Evolutionary conservation across 1,140 invertebrate genomes (phyloP).

Genomic region (Ridgeia piscesae): DNA sequence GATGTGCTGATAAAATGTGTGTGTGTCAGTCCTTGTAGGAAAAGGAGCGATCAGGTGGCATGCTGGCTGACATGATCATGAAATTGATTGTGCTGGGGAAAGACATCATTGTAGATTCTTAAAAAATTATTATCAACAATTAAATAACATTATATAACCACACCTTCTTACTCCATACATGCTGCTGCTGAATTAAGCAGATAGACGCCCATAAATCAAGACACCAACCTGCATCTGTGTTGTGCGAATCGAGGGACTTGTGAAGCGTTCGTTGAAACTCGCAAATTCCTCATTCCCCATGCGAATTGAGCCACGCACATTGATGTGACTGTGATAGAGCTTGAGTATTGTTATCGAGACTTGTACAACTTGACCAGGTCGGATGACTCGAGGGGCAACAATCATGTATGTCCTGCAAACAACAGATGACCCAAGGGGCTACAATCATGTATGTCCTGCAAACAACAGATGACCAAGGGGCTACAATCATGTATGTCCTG

Average conservation of each 20-base stretch:
- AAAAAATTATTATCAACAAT: background rate
- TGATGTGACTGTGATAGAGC: slow-evolving; percentile 8
- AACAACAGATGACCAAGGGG: too few relatives aligned
- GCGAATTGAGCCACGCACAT: slow-evolving; percentile 11
- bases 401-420: slow-evolving; percentile 26
- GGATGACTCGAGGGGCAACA: slow-evolving; percentile 21
- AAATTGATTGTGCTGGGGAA: background rate
- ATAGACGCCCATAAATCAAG: background rate
- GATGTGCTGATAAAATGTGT: too few relatives aligned
- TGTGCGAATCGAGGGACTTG: background rate
- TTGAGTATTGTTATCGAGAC: slow-evolving; percentile 22
- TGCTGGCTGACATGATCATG: too few relatives aligned
- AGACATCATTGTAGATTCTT: background rate
- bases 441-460: too few relatives aligned
- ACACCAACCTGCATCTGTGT: background rate
- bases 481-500: too few relatives aligned
- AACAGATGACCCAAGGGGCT: background rate
- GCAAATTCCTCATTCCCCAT: slow-evolving; percentile 17
- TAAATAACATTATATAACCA: too few relatives aligned
- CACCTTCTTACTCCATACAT: too few relatives aligned
- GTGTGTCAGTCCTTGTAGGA: too few relatives aligned
- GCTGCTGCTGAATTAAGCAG: background rate
- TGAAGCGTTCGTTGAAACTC: background rate
- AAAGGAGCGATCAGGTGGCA: too few relatives aligned
- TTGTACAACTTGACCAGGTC: slow-evolving; percentile 16